Evolutionary conservation across 2,797 vertebrate species (phyloP).

Genomic region (Decapterus maruadsi): DNA sequence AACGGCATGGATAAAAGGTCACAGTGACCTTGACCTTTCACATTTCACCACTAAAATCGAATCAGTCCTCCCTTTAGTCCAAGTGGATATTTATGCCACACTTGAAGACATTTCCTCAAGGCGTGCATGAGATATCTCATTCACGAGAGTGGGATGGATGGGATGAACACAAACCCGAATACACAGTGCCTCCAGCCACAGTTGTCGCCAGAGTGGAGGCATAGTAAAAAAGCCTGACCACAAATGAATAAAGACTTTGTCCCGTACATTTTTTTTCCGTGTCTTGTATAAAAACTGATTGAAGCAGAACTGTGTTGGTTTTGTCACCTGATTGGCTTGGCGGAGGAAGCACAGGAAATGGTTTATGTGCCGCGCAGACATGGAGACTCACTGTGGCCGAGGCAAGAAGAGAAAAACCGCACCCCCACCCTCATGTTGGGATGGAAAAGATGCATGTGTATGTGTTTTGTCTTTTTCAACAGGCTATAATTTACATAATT

Average conservation of each 20-base stretch:
- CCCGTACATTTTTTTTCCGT: conserved; percentile 16
- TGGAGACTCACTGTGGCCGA: conserved; percentile 76
- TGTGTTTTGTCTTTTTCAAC: conserved; percentile 57
- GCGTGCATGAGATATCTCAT: no score
- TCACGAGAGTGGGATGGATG: no score
- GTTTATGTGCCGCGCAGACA: conserved; percentile 82
- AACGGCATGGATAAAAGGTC: neutral
- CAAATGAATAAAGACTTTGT: conserved; percentile 69
- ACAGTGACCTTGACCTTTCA: no score
- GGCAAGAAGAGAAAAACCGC: conserved; percentile 74
- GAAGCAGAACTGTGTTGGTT: conserved; percentile 52
- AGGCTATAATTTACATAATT: conserved; percentile 64
- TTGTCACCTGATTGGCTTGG: conserved; percentile 72
- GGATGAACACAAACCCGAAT: no score
- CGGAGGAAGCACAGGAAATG: conserved; percentile 82
- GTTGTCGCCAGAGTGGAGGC: neutral
- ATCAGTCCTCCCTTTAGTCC: no score
- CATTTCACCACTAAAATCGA: no score
- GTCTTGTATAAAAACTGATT: conserved; percentile 48
- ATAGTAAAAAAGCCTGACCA: conserved; percentile 18
- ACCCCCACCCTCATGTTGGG: conserved; percentile 65
- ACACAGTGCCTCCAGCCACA: no score
- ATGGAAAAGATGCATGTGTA: conserved; percentile 63
- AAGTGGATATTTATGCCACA: no score
- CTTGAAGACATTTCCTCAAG: no score